Conservation (phyloP, 2,888 invertebrate genomes). For the Heliconius sara region DNA sequence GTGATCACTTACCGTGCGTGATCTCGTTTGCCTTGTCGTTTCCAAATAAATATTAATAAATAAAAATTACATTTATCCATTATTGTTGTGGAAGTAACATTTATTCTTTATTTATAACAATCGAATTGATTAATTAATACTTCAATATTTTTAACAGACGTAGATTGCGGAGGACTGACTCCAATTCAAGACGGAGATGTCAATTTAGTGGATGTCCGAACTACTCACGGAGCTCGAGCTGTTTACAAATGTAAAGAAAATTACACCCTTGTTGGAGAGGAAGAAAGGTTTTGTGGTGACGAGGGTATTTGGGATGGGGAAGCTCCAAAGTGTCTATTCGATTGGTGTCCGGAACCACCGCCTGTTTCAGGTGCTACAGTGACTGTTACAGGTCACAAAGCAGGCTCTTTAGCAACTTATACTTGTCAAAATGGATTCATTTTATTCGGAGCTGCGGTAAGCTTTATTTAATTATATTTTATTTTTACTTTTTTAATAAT, state of each 20-base stretch:
- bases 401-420: conserved; percentile 92
- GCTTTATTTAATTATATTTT: conserved; percentile 50
- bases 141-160: conserved; percentile 82
- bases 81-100: not conserved
- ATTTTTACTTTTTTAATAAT: not conserved
- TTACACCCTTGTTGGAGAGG: conserved; percentile 91
- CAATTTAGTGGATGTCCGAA: conserved; percentile 86
- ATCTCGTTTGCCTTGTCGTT: no score
- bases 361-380: conserved; percentile 90
- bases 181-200: conserved; percentile 89
- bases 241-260: conserved; percentile 92
- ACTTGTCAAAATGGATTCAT: conserved; percentile 93
- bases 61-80: not conserved
- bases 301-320: conserved; percentile 91
- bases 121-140: not conserved
- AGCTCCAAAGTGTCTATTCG: conserved; percentile 91
- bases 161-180: conserved; percentile 90
- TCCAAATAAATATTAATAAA: no score
- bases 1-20: no score
- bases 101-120: not conserved
- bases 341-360: conserved; percentile 94
- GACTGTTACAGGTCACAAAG: conserved; percentile 87
- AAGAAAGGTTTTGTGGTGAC: conserved; percentile 88
- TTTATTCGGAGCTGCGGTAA: conserved; percentile 91
- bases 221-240: conserved; percentile 91